Percentiles rank a stretch among this genome's conserved stretches.
These are phyloP conservation scores for Meriones unguiculatus DNA, from an alignment of 2,113 vertebrate genomes.

Conservation along the genomic window DNA sequence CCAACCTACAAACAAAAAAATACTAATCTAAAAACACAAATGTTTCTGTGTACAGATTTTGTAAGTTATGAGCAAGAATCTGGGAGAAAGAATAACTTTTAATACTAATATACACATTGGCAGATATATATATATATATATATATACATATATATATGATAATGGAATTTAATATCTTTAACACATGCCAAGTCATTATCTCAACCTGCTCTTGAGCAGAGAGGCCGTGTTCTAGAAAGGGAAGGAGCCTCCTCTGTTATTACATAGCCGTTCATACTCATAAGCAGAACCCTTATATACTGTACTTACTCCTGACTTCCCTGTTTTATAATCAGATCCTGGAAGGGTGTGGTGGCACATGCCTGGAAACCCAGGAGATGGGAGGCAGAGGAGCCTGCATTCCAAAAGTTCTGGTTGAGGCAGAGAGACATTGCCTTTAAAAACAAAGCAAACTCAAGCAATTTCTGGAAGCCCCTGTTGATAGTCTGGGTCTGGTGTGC, in stretches of 20 bases:
- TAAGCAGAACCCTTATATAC: not conserved
- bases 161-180: too few relatives aligned
- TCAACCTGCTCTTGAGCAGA: not conserved
- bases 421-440: not conserved
- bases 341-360: not conserved
- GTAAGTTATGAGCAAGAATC: not conserved
- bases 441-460: not conserved
- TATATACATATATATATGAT: not conserved
- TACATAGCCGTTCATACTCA: not conserved
- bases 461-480: not conserved
- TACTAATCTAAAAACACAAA: not conserved
- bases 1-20: not conserved
- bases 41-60: not conserved
- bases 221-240: not conserved
- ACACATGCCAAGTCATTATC: not conserved
- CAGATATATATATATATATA: not conserved
- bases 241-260: not conserved
- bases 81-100: not conserved
- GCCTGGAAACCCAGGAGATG: not conserved
- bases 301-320: not conserved
- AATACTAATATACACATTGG: not conserved
- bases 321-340: not conserved
- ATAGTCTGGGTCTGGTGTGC: accelerated
- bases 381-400: not conserved
- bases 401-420: not conserved